phyloP scores from a whole-genome alignment of 2,113 vertebrate genomes.

The Syngnathus scovelli region DNA sequence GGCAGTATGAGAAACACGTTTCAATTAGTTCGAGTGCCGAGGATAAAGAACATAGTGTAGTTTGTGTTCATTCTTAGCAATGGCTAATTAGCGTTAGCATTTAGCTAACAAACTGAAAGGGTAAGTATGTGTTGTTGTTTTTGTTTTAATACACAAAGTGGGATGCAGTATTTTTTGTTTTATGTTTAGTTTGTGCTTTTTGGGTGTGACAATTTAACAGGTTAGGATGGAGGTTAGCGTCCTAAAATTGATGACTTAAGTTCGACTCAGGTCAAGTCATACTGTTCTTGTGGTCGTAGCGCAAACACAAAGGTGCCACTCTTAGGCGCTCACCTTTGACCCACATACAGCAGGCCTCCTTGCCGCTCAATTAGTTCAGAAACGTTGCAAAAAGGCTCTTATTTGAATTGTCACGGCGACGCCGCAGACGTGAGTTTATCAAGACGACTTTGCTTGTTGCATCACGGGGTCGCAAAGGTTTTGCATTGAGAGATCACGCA shows the following conservation, averaged over 20 bases:
- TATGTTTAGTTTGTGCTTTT: not conserved
- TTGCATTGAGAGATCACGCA: no score
- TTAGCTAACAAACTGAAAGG: not conserved
- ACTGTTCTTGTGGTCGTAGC: not conserved
- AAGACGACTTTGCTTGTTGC: not conserved
- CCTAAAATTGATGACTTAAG: not conserved
- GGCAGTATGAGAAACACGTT: no score
- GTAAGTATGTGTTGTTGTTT: not conserved
- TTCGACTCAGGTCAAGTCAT: not conserved
- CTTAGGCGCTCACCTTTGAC: conserved; percentile 28
- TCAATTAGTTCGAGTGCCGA: not conserved
- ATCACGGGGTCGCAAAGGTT: not conserved
- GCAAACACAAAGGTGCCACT: conserved; percentile 8
- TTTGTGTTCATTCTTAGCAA: not conserved
- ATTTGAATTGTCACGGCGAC: not conserved
- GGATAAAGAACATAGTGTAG: not conserved
- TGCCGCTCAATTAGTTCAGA: not conserved
- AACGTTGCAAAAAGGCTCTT: not conserved
- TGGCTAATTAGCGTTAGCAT: not conserved
- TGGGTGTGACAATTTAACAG: not conserved
- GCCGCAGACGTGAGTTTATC: not conserved
- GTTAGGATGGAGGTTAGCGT: not conserved
- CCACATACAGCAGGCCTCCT: conserved; percentile 9
- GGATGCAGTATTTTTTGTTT: not conserved
- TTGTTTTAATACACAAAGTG: not conserved